Evolutionary conservation across 2,797 vertebrate species (phyloP).

Genomic region (Phataginus tetradactyla): DNA sequence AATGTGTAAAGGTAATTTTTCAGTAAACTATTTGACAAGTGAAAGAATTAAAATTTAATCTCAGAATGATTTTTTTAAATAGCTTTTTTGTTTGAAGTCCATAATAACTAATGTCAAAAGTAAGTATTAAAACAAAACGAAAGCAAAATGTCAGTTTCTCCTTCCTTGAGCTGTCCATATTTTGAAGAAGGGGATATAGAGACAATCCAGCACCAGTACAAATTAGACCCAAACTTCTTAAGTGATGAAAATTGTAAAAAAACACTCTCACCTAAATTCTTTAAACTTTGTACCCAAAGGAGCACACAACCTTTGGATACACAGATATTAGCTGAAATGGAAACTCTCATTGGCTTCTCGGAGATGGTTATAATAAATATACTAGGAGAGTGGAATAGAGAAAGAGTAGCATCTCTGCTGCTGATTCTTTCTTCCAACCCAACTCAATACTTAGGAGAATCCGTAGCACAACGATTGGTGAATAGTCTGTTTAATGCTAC

Average conservation of each 20-base stretch:
- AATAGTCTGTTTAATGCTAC: slow-evolving; percentile 42
- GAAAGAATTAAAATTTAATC: slow-evolving; percentile 58
- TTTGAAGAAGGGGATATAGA: background rate
- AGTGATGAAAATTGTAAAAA: background rate
- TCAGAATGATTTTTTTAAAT: slow-evolving; percentile 18
- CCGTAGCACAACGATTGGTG: background rate
- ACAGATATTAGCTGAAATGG: background rate
- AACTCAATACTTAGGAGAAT: background rate
- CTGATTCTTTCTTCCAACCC: background rate
- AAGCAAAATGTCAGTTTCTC: slow-evolving; percentile 42
- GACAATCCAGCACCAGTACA: background rate
- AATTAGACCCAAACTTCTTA: background rate
- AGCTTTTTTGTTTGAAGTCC: background rate
- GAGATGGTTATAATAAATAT: background rate
- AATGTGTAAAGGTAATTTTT: background rate
- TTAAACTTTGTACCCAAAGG: background rate
- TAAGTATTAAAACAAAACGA: slow-evolving; percentile 37
- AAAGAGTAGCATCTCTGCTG: background rate
- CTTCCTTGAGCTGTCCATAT: background rate
- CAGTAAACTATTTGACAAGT: slow-evolving; percentile 33
- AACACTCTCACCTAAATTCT: background rate
- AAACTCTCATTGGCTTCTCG: background rate
- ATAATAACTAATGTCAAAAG: slow-evolving; percentile 27
- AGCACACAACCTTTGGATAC: background rate
- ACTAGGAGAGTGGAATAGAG: background rate